These are phyloP conservation scores for Neocloeon triangulifer DNA, from an alignment of 1,140 invertebrate species.

Conservation along the genomic window DNA sequence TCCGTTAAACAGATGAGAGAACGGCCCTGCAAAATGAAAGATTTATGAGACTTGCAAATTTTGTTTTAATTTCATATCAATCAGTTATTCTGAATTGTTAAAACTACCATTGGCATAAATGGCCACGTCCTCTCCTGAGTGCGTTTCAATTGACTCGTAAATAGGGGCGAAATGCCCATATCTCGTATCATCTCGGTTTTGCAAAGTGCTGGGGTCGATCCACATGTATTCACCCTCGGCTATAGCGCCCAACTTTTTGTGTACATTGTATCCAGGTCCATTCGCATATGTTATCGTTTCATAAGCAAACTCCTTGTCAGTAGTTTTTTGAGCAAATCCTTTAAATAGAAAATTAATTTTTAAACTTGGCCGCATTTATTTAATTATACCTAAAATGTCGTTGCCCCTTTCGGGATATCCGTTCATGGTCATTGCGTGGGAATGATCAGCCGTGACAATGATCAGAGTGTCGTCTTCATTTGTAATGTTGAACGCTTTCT, in stretches of 20 bases:
- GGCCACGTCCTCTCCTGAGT: slow-evolving; percentile 66
- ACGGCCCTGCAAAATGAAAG: slow-evolving; percentile 68
- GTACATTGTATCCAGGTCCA: slow-evolving; percentile 24
- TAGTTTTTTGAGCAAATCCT: slow-evolving; percentile 36
- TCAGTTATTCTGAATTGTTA: too few species aligned
- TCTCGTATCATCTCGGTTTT: neutral
- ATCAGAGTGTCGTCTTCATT: slow-evolving; percentile 40
- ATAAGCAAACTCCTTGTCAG: slow-evolving; percentile 43
- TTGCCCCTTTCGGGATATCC: slow-evolving; percentile 41
- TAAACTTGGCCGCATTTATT: too few species aligned
- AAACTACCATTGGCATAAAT: slow-evolving; percentile 51
- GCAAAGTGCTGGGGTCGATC: slow-evolving; percentile 6
- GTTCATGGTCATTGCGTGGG: slow-evolving; percentile 50
- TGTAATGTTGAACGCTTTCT: too few species aligned
- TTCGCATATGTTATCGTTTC: slow-evolving; percentile 64
- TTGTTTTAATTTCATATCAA: too few species aligned
- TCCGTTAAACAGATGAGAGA: slow-evolving; percentile 67
- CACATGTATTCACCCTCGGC: slow-evolving; percentile 8
- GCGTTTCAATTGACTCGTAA: slow-evolving; percentile 35
- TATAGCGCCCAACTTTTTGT: slow-evolving; percentile 6
- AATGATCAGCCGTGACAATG: slow-evolving; percentile 80
- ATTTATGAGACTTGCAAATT: too few species aligned
- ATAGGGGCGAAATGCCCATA: neutral
- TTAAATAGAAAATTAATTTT: too few species aligned
- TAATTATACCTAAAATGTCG: slow-evolving; percentile 42